Evolutionary conservation across 2,797 vertebrate species (phyloP).

Genomic region (Helicolenus hilgendorfi): DNA sequence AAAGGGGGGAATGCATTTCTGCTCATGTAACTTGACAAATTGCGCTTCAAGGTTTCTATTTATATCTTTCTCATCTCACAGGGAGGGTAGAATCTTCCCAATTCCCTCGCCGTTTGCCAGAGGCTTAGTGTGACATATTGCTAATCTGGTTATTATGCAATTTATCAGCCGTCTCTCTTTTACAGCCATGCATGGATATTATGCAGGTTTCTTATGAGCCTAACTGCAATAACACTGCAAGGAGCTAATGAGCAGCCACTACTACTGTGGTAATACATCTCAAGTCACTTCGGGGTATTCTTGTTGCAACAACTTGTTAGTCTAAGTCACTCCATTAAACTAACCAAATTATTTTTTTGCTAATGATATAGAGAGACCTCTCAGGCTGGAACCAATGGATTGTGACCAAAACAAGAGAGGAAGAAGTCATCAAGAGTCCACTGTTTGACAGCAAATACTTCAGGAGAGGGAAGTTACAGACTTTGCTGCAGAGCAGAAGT

Average conservation of each 20-base stretch:
- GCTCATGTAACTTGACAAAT: slow-evolving; percentile 87
- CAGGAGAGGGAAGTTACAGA: slow-evolving; percentile 39
- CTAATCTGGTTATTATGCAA: slow-evolving; percentile 92
- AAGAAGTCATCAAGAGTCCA: slow-evolving; percentile 43
- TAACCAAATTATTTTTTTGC: slow-evolving; percentile 84
- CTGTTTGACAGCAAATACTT: slow-evolving; percentile 54
- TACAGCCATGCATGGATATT: slow-evolving; percentile 82
- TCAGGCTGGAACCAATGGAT: slow-evolving; percentile 76
- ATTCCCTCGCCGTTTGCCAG: slow-evolving; percentile 88
- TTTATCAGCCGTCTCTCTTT: slow-evolving; percentile 88
- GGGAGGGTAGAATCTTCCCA: slow-evolving; percentile 85
- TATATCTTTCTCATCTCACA: slow-evolving; percentile 89
- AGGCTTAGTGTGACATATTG: slow-evolving; percentile 91
- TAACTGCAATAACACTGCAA: slow-evolving; percentile 85
- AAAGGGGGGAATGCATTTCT: slow-evolving; percentile 66
- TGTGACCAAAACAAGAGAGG: slow-evolving; percentile 69
- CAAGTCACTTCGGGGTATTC: slow-evolving; percentile 86
- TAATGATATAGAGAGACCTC: slow-evolving; percentile 78
- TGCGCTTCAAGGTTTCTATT: slow-evolving; percentile 88
- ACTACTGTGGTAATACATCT: slow-evolving; percentile 79
- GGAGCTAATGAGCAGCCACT: slow-evolving; percentile 85
- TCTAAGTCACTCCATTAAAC: slow-evolving; percentile 88
- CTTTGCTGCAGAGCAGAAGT: slow-evolving; percentile 23
- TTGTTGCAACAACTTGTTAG: slow-evolving; percentile 88
- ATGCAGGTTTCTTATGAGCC: slow-evolving; percentile 85